Conservation (phyloP, 2,888 invertebrate species). For the Tryphoninae sp. region DNA sequence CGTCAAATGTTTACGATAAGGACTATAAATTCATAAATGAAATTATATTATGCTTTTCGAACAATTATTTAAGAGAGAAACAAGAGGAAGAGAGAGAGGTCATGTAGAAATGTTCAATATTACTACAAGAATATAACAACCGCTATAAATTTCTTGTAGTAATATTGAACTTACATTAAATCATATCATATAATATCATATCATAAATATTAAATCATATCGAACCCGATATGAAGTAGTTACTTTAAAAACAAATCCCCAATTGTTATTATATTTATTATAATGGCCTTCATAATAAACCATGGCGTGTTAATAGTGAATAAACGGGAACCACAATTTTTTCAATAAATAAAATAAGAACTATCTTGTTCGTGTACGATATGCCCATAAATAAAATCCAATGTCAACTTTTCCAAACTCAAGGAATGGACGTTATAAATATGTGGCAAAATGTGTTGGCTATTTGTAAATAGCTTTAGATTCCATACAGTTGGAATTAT, state of each 20-base stretch:
- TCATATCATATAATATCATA: too few relatives aligned
- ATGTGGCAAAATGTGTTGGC: too few relatives aligned
- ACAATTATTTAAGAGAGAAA: conserved; percentile 29
- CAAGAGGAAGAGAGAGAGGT: not conserved
- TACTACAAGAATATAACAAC: not conserved
- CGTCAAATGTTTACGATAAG: conserved; percentile 31
- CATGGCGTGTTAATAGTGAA: conserved; percentile 48
- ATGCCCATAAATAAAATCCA: too few relatives aligned
- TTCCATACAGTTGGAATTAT: too few relatives aligned
- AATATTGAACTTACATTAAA: too few relatives aligned
- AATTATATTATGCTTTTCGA: conserved; percentile 21
- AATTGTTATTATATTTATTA: conserved; percentile 49
- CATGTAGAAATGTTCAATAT: conserved; percentile 2
- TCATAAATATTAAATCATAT: too few relatives aligned
- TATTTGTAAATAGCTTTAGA: too few relatives aligned
- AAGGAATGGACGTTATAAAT: too few relatives aligned
- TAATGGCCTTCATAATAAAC: conserved; percentile 35
- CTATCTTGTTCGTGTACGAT: not conserved
- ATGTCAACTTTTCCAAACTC: too few relatives aligned
- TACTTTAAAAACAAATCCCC: conserved; percentile 34
- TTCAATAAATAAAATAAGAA: conserved; percentile 40
- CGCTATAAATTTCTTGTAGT: too few relatives aligned
- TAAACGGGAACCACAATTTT: conserved; percentile 42
- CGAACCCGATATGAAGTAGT: conserved; percentile 31
- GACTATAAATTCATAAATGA: conserved; percentile 13